These are phyloP conservation scores for Seira musarum DNA, from an alignment of 2,888 invertebrate species.

Conservation along the genomic window DNA sequence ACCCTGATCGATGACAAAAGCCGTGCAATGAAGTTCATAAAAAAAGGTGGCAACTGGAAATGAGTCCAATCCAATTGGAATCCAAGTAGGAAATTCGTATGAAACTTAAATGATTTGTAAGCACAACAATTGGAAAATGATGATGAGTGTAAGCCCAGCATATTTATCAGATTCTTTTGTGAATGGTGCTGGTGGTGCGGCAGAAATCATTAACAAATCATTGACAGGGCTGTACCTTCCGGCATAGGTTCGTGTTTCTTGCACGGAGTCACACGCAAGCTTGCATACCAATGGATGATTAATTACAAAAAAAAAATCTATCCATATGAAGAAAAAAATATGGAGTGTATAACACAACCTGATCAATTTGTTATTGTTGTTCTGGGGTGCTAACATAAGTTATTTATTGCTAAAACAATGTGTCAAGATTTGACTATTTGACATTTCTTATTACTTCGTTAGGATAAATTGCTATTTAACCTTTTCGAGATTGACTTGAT, in stretches of 20 bases:
- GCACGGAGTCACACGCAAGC: constrained; percentile 15
- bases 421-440: constrained; percentile 32
- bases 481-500: not conserved
- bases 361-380: not conserved
- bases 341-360: constrained; percentile 3
- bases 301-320: constrained; percentile 28
- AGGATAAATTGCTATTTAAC: constrained; percentile 8
- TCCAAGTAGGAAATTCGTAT: not conserved
- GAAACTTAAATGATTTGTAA: not conserved
- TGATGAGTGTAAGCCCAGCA: constrained; percentile 24
- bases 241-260: constrained; percentile 30
- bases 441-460: constrained; percentile 30
- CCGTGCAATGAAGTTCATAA: constrained; percentile 29
- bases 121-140: constrained; percentile 24
- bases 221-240: constrained; percentile 49
- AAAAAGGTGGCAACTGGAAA: constrained; percentile 26
- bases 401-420: constrained; percentile 40
- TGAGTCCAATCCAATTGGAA: not conserved
- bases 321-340: not conserved
- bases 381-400: constrained; percentile 42
- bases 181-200: not conserved
- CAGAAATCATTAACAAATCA: constrained; percentile 29
- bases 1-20: constrained; percentile 53
- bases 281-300: constrained; percentile 30
- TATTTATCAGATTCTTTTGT: not conserved